A percentile compares a stretch with the other conserved stretches of the same genome.
Conservation (phyloP, 35 echinoderm and acorn worm species). For the Holothuria glaberrima region DNA sequence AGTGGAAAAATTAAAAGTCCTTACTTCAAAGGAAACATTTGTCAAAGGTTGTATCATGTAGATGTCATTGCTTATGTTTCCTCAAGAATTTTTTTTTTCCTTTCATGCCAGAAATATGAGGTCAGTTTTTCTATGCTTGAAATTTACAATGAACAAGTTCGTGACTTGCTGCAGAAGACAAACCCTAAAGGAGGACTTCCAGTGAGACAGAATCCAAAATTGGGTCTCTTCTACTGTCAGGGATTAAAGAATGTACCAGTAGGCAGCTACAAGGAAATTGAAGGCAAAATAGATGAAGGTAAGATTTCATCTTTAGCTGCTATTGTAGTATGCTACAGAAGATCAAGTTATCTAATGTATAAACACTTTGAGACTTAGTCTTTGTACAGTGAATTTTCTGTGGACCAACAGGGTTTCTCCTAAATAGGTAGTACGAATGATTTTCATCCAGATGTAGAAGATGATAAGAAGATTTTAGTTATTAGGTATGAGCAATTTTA, state of each 20-base stretch:
- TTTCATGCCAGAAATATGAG: conserved; percentile 92
- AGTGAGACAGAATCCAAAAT: conserved; percentile 96
- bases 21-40: too few species aligned
- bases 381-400: too few species aligned
- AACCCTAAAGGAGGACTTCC: conserved; percentile 93
- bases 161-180: conserved; percentile 90
- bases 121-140: conserved; percentile 97
- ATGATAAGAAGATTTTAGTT: too few species aligned
- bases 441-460: too few species aligned
- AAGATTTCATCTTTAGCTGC: not conserved
- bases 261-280: conserved; percentile 96
- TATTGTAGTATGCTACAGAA: too few species aligned
- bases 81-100: conserved; percentile 6
- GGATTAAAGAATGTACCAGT: conserved; percentile 89
- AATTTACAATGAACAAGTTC: conserved; percentile 99
- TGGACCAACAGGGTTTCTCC: too few species aligned
- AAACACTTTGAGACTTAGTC: too few species aligned
- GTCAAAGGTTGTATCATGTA: too few species aligned
- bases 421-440: too few species aligned
- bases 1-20: too few species aligned
- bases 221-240: conserved; percentile 93
- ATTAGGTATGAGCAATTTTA: too few species aligned
- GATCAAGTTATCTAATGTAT: too few species aligned
- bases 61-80: not conserved
- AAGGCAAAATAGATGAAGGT: conserved; percentile 93